Evolutionary conservation across 2,888 invertebrate species (phyloP), one percentile per base, ranked within the genome.

Genomic region (Teleogryllus oceanicus): DNA sequence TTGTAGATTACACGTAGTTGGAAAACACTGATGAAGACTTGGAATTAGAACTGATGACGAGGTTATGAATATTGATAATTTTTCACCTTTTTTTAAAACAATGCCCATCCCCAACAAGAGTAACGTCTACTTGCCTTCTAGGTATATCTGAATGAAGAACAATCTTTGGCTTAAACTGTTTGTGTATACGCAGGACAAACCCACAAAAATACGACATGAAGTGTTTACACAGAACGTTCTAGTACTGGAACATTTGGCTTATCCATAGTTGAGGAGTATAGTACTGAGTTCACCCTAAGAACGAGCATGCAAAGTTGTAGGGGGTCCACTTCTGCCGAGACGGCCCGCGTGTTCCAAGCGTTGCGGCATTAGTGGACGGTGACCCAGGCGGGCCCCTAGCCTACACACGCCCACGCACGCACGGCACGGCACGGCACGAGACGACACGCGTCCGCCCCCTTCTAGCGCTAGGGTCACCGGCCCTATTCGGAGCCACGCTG

Each of bases 1-100:
- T 62, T 62, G 62, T 62, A 62, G 13, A 62, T 62, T 62, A 62
- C 62, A 62, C n/a, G 62, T 62, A 62, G 62, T 62, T 62, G 62
- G 62, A 62, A 62, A 62, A 62, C 62, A 62, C 62, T 62, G 62
- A 62, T 62, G 62, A 62, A 62, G 62, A 62, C 62, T 62, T n/a
- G 62, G 62, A 62, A 62, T 62, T 62, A 62, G 13, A 62, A 62
- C 62, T 62, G 62, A 62, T 62, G 62, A 62, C 62, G 4, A 18
- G 62, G 62, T 62, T 62, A 62, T 62, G 62, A 62, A 62, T 13
- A 62, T 62, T 13, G 62, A 62, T 13, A 62, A 62, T 62, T 62
- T 62, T 37, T 37, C 37, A 37, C 62, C 24, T 24, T 18, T 62
- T 11, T 62, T 62, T 12, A 62, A 18, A 62, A 62, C 62, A 62